phyloP scores from a whole-genome alignment of 1,140 invertebrate genomes.

The Steinernema feltiae region DNA sequence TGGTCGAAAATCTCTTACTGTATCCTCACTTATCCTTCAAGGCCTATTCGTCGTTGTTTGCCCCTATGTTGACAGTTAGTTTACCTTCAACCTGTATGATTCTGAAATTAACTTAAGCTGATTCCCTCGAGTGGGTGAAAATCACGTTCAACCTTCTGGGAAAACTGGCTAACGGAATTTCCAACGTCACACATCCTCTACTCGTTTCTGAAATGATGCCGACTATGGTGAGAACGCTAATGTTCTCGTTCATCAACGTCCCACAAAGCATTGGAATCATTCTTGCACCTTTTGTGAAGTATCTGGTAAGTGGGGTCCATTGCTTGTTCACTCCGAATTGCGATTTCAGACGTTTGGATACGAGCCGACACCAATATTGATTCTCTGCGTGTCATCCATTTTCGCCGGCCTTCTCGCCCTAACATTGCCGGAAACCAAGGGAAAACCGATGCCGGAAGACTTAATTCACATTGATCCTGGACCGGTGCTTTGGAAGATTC shows the following conservation, averaged over 20 bases:
- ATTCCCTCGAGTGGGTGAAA: conserved; percentile 12
- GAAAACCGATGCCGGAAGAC: conserved; percentile 21
- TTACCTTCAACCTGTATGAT: neutral
- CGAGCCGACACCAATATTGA: neutral
- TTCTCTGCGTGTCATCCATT: neutral
- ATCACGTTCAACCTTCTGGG: conserved; percentile 22
- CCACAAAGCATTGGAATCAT: conserved; percentile 20
- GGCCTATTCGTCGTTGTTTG: conserved; percentile 18
- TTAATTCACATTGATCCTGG: conserved; percentile 18
- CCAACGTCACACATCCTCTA: conserved; percentile 18
- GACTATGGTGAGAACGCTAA: conserved; percentile 17
- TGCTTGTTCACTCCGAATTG: neutral
- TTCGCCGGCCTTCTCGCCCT: neutral
- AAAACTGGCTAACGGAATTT: conserved; percentile 17
- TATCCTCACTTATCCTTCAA: conserved; percentile 16
- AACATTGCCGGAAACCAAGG: conserved; percentile 19
- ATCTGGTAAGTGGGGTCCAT: conserved; percentile 3
- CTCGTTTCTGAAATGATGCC: conserved; percentile 24
- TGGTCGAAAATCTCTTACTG: conserved; percentile 9
- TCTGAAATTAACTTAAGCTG: too few species aligned
- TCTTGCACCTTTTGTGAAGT: conserved; percentile 17
- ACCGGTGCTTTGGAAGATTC: neutral
- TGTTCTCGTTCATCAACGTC: conserved; percentile 22
- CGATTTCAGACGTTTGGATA: neutral
- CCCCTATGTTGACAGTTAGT: neutral